phyloP scores from a whole-genome alignment of 2,888 invertebrate species.

The Scaptomyza caliginosa region DNA sequence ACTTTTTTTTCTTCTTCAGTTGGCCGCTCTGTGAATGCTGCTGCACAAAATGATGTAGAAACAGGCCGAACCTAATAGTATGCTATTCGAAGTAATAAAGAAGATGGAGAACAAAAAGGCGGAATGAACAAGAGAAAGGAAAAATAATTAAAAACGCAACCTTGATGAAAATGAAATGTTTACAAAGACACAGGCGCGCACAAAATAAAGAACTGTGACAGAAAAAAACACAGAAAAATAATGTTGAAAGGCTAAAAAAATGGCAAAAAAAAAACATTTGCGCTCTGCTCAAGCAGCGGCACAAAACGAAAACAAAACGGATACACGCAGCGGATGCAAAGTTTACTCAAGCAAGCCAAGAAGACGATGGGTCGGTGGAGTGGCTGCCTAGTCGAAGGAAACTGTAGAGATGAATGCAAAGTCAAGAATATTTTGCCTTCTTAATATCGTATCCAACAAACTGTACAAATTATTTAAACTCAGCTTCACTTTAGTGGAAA shows the following conservation, averaged over 20 bases:
- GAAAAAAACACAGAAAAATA: slow-evolving; percentile 35
- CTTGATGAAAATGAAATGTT: slow-evolving; percentile 83
- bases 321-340: slow-evolving; percentile 76
- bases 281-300: slow-evolving; percentile 62
- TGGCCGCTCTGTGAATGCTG: slow-evolving; percentile 13
- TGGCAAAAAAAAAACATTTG: slow-evolving; percentile 46
- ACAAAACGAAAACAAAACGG: slow-evolving; percentile 74
- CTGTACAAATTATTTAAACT: slow-evolving; percentile 16
- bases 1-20: slow-evolving; percentile 37
- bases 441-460: slow-evolving; percentile 14
- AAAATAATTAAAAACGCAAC: slow-evolving; percentile 84
- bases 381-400: slow-evolving; percentile 15
- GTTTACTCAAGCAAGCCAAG: slow-evolving; percentile 67
- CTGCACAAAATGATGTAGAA: slow-evolving; percentile 76
- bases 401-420: slow-evolving; percentile 47
- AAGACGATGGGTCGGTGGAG: not conserved
- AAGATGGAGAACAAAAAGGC: slow-evolving; percentile 37
- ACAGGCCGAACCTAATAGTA: slow-evolving; percentile 69
- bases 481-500: slow-evolving; percentile 3
- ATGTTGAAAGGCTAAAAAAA: slow-evolving; percentile 65
- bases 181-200: slow-evolving; percentile 71
- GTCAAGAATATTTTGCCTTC: slow-evolving; percentile 38
- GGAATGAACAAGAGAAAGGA: slow-evolving; percentile 67
- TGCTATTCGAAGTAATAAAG: slow-evolving; percentile 51
- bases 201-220: slow-evolving; percentile 66